Percentiles rank a stretch among this genome's conserved stretches.
Evolutionary conservation across 64 coral and sea anemone species (phyloP).

Genomic region (Porites lutea): DNA sequence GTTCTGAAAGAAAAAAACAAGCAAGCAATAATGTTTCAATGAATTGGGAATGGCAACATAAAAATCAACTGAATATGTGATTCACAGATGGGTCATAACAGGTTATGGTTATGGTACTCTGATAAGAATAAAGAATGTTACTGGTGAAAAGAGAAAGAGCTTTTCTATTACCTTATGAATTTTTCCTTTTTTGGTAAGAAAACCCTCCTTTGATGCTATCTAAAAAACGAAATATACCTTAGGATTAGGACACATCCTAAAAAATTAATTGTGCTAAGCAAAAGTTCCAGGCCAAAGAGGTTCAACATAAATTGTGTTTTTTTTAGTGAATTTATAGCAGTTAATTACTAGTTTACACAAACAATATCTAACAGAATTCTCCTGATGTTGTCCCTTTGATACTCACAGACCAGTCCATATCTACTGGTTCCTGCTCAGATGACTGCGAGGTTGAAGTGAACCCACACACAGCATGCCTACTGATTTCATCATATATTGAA

Average conservation of each 20-base stretch:
- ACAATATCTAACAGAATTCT: too few relatives aligned
- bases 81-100: too few relatives aligned
- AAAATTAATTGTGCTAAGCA: too few relatives aligned
- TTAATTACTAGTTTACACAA: too few relatives aligned
- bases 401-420: constrained; percentile 14
- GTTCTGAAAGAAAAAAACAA: constrained; percentile 51
- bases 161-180: constrained; percentile 69
- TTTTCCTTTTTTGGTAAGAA: constrained; percentile 79
- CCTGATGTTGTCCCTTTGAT: not conserved
- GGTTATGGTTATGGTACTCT: too few relatives aligned
- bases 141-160: not conserved
- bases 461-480: constrained; percentile 60
- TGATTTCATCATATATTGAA: constrained; percentile 78
- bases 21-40: not conserved
- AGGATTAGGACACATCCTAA: too few relatives aligned
- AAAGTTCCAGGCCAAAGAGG: too few relatives aligned
- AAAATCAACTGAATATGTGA: too few relatives aligned
- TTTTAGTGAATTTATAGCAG: too few relatives aligned
- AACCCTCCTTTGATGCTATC: constrained; percentile 89
- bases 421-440: not conserved
- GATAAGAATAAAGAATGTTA: too few relatives aligned
- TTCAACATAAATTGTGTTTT: too few relatives aligned
- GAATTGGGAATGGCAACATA: too few relatives aligned
- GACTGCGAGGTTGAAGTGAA: not conserved
- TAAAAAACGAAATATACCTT: not conserved